Evolutionary conservation across 2,113 vertebrate genomes (phyloP), one percentile per base, ranked within the genome.

Genomic region (Chamaea fasciata): DNA sequence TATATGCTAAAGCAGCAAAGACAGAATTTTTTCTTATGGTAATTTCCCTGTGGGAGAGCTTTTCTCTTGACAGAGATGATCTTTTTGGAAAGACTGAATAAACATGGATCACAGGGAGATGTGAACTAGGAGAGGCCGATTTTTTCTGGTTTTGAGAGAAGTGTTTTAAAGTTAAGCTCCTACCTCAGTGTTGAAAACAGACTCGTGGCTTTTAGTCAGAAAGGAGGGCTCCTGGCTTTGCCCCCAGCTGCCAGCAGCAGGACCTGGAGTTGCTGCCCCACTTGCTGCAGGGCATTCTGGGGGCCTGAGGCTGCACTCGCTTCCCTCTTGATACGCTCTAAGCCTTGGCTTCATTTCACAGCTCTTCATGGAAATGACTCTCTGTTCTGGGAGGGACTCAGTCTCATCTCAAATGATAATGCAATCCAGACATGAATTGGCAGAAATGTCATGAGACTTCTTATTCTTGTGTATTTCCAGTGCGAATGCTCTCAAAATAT

Each of bases 381-480:
- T 39, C 9, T 1, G 7, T 92, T 86, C 88, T 96, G 92, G 90
- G 90, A 86, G 79, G 68, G 77, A 71, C 56, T 92, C 12, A 0
- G 23, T 44, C 31, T 83, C 60, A 90, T 73, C 94, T 95, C 53
- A 95, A 89, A 93, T 79, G 57, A 92, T 97, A 97, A 97, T 96
- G 80, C 69, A 92, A 96, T 96, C 92, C 93, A 95, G 95, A 97
- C 85, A 35, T 92, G 79, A 94, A 93, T 90, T 96, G 94, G 90
- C 90, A 94, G 90, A 95, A 96, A 96, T 92, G 78, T 90, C 95
- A 93, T 96, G 96, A 95, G 93, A 96, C 73, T 95, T 94, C 86
- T 96, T 89, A 79, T 92, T 95, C 65, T 90, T 92, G 88, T 0
- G 65, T 90, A 81, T 96, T 96, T 97, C 92, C 95, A 96, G 88